phyloP scores from a whole-genome alignment of 2,113 vertebrate species.

The Lampris megalopsis region DNA sequence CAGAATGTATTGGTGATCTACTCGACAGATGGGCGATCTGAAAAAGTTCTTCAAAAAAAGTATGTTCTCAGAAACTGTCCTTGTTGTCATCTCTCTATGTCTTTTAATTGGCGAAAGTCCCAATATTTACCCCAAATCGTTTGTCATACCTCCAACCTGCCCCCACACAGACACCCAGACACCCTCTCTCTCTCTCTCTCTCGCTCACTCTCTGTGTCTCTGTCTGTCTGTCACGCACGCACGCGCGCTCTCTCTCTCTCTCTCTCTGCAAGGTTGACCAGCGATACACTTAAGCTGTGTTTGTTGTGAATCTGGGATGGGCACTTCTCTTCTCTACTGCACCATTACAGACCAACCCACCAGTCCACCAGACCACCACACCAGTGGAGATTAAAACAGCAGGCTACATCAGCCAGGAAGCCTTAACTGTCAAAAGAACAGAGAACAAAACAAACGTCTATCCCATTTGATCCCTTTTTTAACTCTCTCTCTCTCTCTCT shows the following conservation, averaged over 20 bases:
- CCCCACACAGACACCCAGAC: no score
- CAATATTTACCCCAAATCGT: no score
- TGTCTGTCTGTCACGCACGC: no score
- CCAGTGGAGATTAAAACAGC: constrained; percentile 61
- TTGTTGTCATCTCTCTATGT: no score
- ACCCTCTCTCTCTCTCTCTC: no score
- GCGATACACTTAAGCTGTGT: not conserved
- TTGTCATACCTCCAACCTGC: no score
- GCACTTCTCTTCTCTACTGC: constrained; percentile 13
- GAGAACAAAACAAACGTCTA: constrained; percentile 70
- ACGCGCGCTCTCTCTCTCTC: not conserved
- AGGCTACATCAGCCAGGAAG: constrained; percentile 46
- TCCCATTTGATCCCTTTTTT: constrained; percentile 71
- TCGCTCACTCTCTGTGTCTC: no score
- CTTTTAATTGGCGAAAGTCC: no score
- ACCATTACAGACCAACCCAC: not conserved
- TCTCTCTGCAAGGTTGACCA: constrained; percentile 2
- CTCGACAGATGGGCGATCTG: no score
- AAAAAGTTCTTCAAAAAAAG: no score
- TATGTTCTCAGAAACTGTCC: no score
- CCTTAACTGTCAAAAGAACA: constrained; percentile 47
- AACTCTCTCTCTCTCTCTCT: constrained; percentile 46
- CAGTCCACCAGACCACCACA: constrained; percentile 21
- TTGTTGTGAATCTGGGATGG: constrained; percentile 32
- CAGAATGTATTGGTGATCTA: no score